Conservation (phyloP, 2,888 invertebrate genomes). For the Idaea straminata region DNA sequence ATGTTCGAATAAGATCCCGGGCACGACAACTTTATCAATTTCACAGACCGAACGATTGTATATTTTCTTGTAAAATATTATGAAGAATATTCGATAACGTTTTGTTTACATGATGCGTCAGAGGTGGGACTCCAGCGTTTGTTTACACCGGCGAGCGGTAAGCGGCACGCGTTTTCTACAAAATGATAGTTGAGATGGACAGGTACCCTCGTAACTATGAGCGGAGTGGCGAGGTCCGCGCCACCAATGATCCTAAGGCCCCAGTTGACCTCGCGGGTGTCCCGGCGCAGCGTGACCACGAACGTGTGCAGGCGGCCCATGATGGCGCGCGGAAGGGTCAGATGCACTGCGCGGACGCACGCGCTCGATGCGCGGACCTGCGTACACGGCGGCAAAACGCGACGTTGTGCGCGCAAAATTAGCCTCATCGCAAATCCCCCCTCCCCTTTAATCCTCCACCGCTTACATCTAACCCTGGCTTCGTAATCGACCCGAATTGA, state of each 20-base stretch:
- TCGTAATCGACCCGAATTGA: constrained; percentile 69
- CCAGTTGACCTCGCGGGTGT: constrained; percentile 87
- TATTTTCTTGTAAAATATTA: neutral
- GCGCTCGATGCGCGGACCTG: constrained; percentile 45
- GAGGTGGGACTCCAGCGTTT: constrained; percentile 44
- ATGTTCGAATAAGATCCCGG: constrained; percentile 2
- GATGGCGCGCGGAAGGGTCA: constrained; percentile 39
- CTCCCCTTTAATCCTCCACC: constrained; percentile 48
- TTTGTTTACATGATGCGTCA: constrained; percentile 25
- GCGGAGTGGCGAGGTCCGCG: constrained; percentile 90
- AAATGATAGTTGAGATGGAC: constrained; percentile 18
- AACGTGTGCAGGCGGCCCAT: constrained; percentile 89
- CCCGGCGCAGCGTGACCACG: constrained; percentile 86
- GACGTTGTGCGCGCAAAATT: constrained; percentile 72
- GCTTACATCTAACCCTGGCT: constrained; percentile 62
- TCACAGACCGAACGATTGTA: neutral
- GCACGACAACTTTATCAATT: neutral
- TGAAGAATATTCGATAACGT: constrained; percentile 5
- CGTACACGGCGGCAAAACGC: constrained; percentile 66
- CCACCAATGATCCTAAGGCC: constrained; percentile 93
- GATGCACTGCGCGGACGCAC: constrained; percentile 55
- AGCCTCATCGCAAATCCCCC: constrained; percentile 61
- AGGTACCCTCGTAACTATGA: constrained; percentile 92
- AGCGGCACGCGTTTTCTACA: constrained; percentile 10
- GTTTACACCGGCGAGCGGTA: constrained; percentile 59